Percentiles rank a stretch among this genome's conserved stretches.
Conservation (phyloP, 2,797 vertebrate genomes). For the Sebastes kiyomatsui region DNA sequence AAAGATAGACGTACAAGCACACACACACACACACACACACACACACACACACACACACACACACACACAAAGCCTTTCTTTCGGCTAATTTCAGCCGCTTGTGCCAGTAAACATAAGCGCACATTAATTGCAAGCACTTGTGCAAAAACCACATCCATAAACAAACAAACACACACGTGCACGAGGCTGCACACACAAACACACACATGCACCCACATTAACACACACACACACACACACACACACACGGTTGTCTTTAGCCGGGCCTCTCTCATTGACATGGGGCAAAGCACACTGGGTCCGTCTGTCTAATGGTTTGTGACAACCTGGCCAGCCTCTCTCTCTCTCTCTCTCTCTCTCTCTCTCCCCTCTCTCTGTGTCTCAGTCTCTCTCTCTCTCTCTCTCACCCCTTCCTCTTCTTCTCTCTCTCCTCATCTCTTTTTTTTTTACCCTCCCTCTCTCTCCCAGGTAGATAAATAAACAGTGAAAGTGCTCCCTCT, state of each 20-base stretch:
- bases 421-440: too few relatives aligned
- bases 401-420: too few relatives aligned
- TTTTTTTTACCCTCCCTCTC: not conserved
- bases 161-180: constrained; percentile 1
- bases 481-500: constrained; percentile 78
- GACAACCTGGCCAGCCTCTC: constrained; percentile 74
- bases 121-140: constrained; percentile 23
- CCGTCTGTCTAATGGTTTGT: constrained; percentile 80
- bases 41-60: constrained; percentile 15
- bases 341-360: constrained; percentile 25
- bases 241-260: constrained; percentile 19
- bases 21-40: not conserved
- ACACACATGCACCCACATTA: not conserved
- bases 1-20: not conserved
- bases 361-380: constrained; percentile 15
- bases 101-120: constrained; percentile 29
- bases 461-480: constrained; percentile 82
- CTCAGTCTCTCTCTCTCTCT: too few relatives aligned
- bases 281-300: constrained; percentile 70
- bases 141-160: constrained; percentile 29
- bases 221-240: not conserved
- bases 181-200: not conserved
- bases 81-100: constrained; percentile 10
- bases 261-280: constrained; percentile 72
- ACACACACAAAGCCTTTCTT: constrained; percentile 6